Evolutionary conservation across 2,888 invertebrate species (phyloP), one percentile per base, ranked within the genome.

Genomic region (Cheilosia impressa): DNA sequence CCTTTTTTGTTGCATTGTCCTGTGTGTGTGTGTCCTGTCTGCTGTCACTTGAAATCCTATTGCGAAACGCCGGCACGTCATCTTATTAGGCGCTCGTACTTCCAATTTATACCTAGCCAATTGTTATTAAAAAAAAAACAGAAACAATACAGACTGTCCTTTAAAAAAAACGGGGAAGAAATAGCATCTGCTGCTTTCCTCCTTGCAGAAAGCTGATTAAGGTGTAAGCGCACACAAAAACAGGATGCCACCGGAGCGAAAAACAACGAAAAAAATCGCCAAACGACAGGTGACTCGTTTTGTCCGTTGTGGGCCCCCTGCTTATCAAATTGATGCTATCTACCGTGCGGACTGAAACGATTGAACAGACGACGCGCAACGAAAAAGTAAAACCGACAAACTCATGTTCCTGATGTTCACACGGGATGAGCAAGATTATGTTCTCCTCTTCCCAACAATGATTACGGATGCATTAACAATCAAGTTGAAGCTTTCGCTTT

Each of bases 131-230:
- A 79, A 84, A 65, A 68, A 43, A 58, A 41, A 10, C 27, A 27
- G 38, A 50, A 38, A 47, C 4, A 38, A 43, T 3, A 4, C 45
- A 66, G 27, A 53, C 27, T 53, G 15, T 10, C 43, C 34, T 19
- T 22, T 2, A 19, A 31, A 13, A 45, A 45, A 19, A 50, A 38
- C 75, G 34, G 58, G 45, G 58, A 62, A 53, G 55, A 34, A 60
- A 50, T 34, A 66, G 75, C 84, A 84, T 84, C 84, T 84, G 84
- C 80, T 84, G 71, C 84, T 84, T 78, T 83, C 45, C 22, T 84
- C 66, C 24, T 62, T 72, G 66, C 62, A 78, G 45, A 83, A 71
- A 68, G 53, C 83, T 83, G 83, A 83, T 83, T 83, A 83, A 78
- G 73, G 62, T 73, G 63, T 68, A 62, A 73, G 83, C 68, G 73